Percentiles rank a stretch among this genome's conserved stretches.
phyloP scores from a whole-genome alignment of 2,888 invertebrate genomes.

The Coelopa pilipes region DNA sequence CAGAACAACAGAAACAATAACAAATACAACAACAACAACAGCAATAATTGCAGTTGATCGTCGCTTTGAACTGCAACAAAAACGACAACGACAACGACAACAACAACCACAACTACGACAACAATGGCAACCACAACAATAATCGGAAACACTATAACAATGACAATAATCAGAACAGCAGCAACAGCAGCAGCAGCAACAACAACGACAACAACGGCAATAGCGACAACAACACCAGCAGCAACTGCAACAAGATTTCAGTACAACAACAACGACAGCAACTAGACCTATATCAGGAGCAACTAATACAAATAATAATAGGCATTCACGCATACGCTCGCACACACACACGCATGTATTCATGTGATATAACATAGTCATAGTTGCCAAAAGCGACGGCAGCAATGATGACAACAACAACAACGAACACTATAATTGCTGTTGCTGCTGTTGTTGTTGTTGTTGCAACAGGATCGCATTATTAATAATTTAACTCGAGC shows the following conservation, averaged over 20 bases:
- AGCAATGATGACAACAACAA: conserved; percentile 17
- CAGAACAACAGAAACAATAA: not conserved
- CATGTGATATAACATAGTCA: no score
- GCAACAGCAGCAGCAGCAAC: conserved; percentile 20
- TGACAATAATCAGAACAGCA: conserved; percentile 40
- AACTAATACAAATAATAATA: conserved; percentile 3
- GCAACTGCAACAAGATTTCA: conserved; percentile 34
- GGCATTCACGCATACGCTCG: not conserved
- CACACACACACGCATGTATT: not conserved
- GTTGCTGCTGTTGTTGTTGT: no score
- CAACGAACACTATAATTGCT: conserved; percentile 1
- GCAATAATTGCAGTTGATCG: conserved; percentile 6
- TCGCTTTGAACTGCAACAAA: no score
- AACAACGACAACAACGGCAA: not conserved
- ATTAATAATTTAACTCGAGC: conserved; percentile 21
- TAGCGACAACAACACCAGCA: conserved; percentile 5
- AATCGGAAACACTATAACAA: no score
- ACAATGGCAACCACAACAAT: not conserved
- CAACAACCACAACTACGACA: conserved; percentile 5
- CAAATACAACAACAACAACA: conserved; percentile 7
- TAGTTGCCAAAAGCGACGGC: not conserved
- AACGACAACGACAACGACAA: conserved; percentile 33
- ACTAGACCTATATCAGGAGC: conserved; percentile 5
- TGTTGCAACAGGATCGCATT: conserved; percentile 9
- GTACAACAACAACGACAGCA: not conserved